Conservation (phyloP, 30 jellyfish, hydroid and myxozoan genomes). For the Phacellophora camtschatica region DNA sequence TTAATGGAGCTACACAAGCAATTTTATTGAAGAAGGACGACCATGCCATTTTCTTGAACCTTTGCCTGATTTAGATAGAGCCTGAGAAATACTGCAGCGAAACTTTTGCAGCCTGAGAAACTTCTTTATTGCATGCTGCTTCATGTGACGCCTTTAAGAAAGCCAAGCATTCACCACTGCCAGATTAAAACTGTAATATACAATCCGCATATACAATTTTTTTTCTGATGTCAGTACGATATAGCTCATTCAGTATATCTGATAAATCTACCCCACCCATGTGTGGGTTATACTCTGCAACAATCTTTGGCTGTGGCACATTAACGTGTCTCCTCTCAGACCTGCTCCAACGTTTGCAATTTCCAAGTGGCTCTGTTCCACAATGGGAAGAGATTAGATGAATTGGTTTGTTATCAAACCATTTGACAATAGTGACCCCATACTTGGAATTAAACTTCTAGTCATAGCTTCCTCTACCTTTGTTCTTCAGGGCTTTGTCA, state of each 20-base stretch:
- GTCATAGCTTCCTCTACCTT: constrained; percentile 58
- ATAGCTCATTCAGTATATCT: constrained; percentile 12
- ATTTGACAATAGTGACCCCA: constrained; percentile 52
- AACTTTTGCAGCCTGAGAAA: background rate
- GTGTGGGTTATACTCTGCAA: background rate
- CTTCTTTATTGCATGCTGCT: background rate
- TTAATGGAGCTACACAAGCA: no score
- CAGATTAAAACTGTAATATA: background rate
- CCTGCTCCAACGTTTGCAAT: background rate
- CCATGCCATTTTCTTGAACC: background rate
- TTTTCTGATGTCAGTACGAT: background rate
- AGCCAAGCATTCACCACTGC: constrained; percentile 26
- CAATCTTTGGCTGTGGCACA: constrained; percentile 1
- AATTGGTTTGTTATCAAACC: constrained; percentile 74
- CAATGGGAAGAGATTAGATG: constrained; percentile 22
- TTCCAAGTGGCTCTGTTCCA: constrained; percentile 17
- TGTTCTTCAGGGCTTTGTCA: constrained; percentile 26
- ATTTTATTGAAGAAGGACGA: no score
- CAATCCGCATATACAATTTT: background rate
- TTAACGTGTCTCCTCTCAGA: background rate
- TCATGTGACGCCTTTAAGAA: background rate
- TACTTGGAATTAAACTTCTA: constrained; percentile 23
- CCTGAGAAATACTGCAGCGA: background rate
- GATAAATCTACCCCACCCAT: constrained; percentile 38
- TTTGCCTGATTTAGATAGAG: background rate